Evolutionary conservation across 2,113 vertebrate species (phyloP).

Genomic region (Microtus oregoni): DNA sequence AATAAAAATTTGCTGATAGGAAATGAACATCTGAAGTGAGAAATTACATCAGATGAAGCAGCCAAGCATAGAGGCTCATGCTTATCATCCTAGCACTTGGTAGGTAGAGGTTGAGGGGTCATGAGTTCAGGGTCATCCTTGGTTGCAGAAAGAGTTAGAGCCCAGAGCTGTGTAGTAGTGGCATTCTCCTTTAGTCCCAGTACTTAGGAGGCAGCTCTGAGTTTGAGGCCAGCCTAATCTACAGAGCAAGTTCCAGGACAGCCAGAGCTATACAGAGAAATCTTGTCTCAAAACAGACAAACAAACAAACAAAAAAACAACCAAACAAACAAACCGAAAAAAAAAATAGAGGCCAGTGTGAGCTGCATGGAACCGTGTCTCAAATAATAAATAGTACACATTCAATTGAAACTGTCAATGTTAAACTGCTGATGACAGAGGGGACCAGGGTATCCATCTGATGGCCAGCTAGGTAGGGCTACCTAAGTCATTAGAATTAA

Average conservation of each 20-base stretch:
- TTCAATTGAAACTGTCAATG: not conserved
- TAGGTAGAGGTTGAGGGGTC: not conserved
- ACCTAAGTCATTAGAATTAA: not conserved
- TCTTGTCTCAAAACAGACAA: not conserved
- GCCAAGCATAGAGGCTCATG: not conserved
- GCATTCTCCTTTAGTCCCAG: not conserved
- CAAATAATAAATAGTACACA: not conserved
- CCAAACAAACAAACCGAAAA: too few relatives aligned
- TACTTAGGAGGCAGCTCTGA: not conserved
- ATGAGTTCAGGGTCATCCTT: not conserved
- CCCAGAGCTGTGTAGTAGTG: not conserved
- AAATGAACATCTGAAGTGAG: constrained; percentile 23
- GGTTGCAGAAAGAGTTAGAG: not conserved
- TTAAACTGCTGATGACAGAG: not conserved
- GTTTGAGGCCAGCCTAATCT: not conserved
- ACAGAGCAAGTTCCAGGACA: not conserved
- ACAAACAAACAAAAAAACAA: too few relatives aligned
- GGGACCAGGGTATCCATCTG: not conserved
- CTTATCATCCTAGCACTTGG: not conserved
- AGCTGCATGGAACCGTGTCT: not conserved
- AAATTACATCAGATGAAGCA: constrained; percentile 2
- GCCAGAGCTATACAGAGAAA: not conserved
- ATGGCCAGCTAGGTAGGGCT: not conserved
- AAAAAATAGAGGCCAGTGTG: not conserved
- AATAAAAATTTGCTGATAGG: constrained; percentile 14